phyloP scores from a whole-genome alignment of 2,888 invertebrate species.

The Hyalella azteca region DNA sequence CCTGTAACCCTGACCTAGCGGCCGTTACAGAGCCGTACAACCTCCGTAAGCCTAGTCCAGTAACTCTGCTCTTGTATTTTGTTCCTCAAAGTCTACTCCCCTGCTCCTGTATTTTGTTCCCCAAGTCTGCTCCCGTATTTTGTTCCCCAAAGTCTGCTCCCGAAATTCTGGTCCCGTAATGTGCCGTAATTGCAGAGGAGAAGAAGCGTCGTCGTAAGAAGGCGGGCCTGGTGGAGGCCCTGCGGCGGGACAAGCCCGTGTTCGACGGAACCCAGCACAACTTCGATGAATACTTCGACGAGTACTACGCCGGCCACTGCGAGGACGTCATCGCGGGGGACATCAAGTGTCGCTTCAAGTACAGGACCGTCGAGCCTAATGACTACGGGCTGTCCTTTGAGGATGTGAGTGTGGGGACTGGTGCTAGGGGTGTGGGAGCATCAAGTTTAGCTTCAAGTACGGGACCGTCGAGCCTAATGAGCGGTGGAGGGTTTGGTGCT shows the following conservation, averaged over 20 bases:
- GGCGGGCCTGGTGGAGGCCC: constrained; percentile 65
- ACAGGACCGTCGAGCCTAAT: constrained; percentile 85
- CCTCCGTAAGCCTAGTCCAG: no score
- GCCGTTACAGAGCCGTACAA: no score
- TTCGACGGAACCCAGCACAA: constrained; percentile 77
- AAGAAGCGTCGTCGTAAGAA: constrained; percentile 12
- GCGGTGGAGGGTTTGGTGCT: no score
- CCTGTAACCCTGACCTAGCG: no score
- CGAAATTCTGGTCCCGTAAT: no score
- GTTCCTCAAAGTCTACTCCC: no score
- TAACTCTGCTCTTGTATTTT: no score
- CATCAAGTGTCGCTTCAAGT: constrained; percentile 74
- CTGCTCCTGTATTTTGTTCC: no score
- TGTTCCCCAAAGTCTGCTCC: no score
- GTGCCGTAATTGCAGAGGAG: constrained; percentile 17
- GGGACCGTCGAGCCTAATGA: constrained; percentile 85
- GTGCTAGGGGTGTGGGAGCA: no score
- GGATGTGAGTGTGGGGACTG: constrained; percentile 81
- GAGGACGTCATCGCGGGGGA: constrained; percentile 71
- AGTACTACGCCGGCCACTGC: constrained; percentile 93
- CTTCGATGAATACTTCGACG: constrained; percentile 88
- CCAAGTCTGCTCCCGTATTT: no score
- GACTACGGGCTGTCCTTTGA: constrained; percentile 88
- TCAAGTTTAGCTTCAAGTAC: constrained; percentile 78
- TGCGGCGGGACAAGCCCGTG: constrained; percentile 78